A percentile compares a stretch with the other conserved stretches of the same genome.
phyloP scores from a whole-genome alignment of 2,113 vertebrate genomes.

The Balaeniceps rex region DNA sequence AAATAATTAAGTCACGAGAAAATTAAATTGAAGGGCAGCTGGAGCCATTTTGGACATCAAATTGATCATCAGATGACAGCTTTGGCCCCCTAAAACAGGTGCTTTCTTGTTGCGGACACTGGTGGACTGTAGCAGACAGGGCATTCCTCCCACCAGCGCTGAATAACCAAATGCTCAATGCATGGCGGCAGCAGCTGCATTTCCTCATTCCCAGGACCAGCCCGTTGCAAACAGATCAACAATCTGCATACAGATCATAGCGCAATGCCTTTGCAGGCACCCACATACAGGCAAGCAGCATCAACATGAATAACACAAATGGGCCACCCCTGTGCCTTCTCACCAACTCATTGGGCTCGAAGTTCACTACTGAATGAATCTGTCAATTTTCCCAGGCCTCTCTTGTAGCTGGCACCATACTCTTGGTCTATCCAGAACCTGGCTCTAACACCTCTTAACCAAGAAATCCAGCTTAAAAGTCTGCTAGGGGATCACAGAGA shows the following conservation, averaged over 20 bases:
- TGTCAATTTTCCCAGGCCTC: not conserved
- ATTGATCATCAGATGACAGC: not conserved
- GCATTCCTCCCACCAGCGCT: accelerated
- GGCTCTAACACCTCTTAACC: not conserved
- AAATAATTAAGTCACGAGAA: not conserved
- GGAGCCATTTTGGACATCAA: not conserved
- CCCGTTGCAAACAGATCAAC: not conserved
- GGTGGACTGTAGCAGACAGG: not conserved
- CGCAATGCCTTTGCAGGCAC: not conserved
- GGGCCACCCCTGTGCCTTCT: not conserved
- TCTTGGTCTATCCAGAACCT: not conserved
- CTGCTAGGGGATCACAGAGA: not conserved
- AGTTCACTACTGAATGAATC: not conserved
- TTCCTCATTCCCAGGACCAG: not conserved
- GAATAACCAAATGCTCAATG: not conserved
- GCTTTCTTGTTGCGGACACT: not conserved
- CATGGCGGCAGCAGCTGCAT: accelerated
- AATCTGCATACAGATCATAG: not conserved
- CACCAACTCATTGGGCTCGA: not conserved
- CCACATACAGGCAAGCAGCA: not conserved
- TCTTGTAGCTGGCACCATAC: not conserved
- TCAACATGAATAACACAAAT: not conserved
- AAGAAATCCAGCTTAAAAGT: not conserved
- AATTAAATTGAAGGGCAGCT: not conserved
- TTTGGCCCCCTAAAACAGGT: not conserved